Evolutionary conservation across 1,140 invertebrate species (phyloP), one percentile per base, ranked within the genome.

Genomic region (Metaphire vulgaris): DNA sequence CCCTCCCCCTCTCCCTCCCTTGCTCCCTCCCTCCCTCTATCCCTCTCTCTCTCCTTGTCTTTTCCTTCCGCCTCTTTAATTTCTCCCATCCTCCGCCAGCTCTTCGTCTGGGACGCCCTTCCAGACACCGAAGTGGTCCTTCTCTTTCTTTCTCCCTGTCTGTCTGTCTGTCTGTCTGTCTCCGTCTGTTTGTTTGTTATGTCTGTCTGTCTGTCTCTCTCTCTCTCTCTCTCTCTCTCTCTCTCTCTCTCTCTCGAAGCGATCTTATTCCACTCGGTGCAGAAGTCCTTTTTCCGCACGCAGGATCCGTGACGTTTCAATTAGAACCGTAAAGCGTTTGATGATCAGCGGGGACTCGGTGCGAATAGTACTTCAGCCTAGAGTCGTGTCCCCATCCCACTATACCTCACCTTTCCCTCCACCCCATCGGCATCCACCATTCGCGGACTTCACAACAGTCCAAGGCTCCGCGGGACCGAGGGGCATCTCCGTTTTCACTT

Each of bases 1-100:
- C 67, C 28, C 67, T 69, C 67, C 28, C 67, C 28, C 67, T 69
- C 67, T 69, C 67, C 28, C 67, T 69, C 67, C 28, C 30, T 69
- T 26, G 6, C 67, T 69, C 67, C 28, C 67, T 69, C 30, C 28
- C 67, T 69, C 67, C 28, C 67, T 69, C 67, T 69, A 6, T 69
- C 67, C 28, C 67, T 69, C n/a, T 69, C 41, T 56, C 41, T 56
- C 41, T 56, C 41, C 21, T 56, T 56, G 6, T 56, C 41, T 56
- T 6, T 56, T 56, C 21, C 6, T 56, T 56, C 41, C 21, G 41
- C 21, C 41, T 56, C 6, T 56, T 21, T 56, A 56, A 12, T 21
- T 56, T 21, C 21, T 21, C 21, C 41, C 21, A 56, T 56, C 41
- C 21, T 56, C 41, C 21, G 41, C 21, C 41, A 12, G 41, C 21